Evolutionary conservation across 2,113 vertebrate species (phyloP).

Genomic region (Corythoichthys intestinalis): DNA sequence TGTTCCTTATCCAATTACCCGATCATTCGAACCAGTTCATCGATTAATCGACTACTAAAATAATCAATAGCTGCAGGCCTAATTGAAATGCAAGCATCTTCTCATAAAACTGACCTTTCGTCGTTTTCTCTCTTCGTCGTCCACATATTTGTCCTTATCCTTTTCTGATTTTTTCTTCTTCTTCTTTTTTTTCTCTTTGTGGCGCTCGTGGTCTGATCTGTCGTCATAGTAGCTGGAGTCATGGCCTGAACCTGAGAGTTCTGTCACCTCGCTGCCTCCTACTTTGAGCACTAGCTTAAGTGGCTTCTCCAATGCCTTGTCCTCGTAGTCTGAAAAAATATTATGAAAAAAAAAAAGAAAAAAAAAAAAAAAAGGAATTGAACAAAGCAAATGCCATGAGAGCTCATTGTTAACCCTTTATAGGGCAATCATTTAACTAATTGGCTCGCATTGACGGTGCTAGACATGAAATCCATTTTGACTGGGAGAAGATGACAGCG

Average conservation of each 20-base stretch:
- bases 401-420: too few relatives aligned
- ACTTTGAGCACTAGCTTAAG: conserved; percentile 96
- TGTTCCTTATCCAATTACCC: too few relatives aligned
- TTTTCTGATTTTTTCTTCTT: conserved; percentile 97
- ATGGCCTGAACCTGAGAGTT: conserved; percentile 92
- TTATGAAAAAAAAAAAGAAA: too few relatives aligned
- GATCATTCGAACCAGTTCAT: too few relatives aligned
- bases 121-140: conserved; percentile 88
- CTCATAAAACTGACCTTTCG: conserved; percentile 76
- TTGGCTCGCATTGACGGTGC: too few relatives aligned
- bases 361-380: too few relatives aligned
- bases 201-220: conserved; percentile 89
- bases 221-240: conserved; percentile 97
- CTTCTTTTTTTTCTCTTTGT: conserved; percentile 96
- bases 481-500: too few relatives aligned
- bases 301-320: conserved; percentile 90
- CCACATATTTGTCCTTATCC: conserved; percentile 88
- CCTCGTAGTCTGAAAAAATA: conserved; percentile 77
- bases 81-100: neutral
- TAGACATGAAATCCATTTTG: too few relatives aligned
- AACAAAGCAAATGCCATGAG: too few relatives aligned
- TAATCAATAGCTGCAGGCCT: too few relatives aligned
- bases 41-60: too few relatives aligned
- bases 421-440: too few relatives aligned
- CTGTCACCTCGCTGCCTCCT: conserved; percentile 92